Evolutionary conservation across 2,888 invertebrate species (phyloP).

Genomic region (Eilema depressum): DNA sequence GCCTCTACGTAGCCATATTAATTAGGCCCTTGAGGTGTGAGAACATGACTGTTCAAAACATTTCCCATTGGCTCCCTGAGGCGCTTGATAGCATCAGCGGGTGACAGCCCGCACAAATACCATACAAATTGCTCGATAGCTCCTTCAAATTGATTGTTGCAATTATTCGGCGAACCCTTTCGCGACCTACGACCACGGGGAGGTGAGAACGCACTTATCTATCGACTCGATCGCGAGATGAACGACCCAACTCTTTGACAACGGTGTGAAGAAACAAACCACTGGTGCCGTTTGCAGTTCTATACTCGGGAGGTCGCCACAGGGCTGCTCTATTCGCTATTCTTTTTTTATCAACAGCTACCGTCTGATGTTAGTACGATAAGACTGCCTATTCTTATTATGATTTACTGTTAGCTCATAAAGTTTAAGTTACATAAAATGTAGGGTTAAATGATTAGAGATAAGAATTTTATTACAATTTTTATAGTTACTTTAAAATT

Average conservation of each 20-base stretch:
- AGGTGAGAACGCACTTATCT: conserved; percentile 86
- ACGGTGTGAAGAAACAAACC: conserved; percentile 80
- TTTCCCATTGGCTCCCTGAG: conserved; percentile 82
- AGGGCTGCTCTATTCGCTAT: conserved; percentile 69
- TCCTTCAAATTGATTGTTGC: conserved; percentile 86
- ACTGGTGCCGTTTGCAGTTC: conserved; percentile 47
- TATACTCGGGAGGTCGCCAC: conserved; percentile 71
- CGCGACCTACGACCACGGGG: conserved; percentile 78
- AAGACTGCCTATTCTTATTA: conserved; percentile 64
- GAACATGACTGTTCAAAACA: conserved; percentile 75
- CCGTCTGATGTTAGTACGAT: conserved; percentile 68
- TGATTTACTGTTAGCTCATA: conserved; percentile 65
- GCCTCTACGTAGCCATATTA: conserved; percentile 32
- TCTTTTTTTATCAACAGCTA: conserved; percentile 77
- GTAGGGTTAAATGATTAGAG: conserved; percentile 51
- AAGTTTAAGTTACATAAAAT: conserved; percentile 55
- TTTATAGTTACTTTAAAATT: background rate
- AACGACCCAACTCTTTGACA: conserved; percentile 80
- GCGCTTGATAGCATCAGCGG: conserved; percentile 83
- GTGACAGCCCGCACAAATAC: conserved; percentile 86
- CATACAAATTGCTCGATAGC: conserved; percentile 86
- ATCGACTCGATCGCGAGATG: conserved; percentile 66
- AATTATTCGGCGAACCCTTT: conserved; percentile 86
- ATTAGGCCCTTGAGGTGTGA: conserved; percentile 77
- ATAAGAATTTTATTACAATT: conserved; percentile 45